Evolutionary conservation across 92 coral and sea anemone species (phyloP).

Genomic region (Epizoanthus stellaris): DNA sequence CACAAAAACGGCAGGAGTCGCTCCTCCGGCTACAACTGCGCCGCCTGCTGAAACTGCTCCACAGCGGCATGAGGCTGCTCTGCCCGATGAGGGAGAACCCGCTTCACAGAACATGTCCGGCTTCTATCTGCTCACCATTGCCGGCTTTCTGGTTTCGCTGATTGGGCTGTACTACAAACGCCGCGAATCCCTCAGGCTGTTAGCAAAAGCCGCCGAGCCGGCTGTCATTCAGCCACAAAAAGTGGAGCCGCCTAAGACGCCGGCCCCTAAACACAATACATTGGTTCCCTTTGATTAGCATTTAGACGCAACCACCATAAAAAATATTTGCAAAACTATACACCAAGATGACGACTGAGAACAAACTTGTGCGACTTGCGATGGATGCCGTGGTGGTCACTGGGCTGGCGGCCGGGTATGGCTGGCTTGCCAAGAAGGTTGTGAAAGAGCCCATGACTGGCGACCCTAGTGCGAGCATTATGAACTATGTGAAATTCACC

Average conservation of each 20-base stretch:
- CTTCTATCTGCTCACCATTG: constrained; percentile 15
- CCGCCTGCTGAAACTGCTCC: not conserved
- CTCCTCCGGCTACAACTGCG: too few relatives aligned
- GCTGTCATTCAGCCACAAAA: not conserved
- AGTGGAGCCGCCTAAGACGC: not conserved
- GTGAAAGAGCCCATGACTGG: too few relatives aligned
- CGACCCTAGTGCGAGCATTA: too few relatives aligned
- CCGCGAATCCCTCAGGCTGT: not conserved
- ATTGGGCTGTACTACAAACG: constrained; percentile 11
- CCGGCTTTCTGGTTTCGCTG: constrained; percentile 22
- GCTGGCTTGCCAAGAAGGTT: too few relatives aligned
- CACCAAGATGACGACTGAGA: not conserved
- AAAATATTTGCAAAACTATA: not conserved
- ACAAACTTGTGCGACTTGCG: not conserved
- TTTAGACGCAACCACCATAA: not conserved
- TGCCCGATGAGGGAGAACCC: not conserved
- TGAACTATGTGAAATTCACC: too few relatives aligned
- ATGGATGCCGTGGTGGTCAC: too few relatives aligned
- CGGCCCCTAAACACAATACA: constrained; percentile 1
- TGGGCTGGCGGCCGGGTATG: too few relatives aligned
- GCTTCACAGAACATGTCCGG: constrained; percentile 25
- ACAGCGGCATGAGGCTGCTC: not conserved
- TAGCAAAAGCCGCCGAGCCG: not conserved
- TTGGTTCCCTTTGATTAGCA: not conserved
- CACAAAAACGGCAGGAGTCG: not conserved